A percentile compares a stretch with the other conserved stretches of the same genome.
Evolutionary conservation across 2,888 invertebrate genomes (phyloP).

Genomic region (Eledone cirrhosa): DNA sequence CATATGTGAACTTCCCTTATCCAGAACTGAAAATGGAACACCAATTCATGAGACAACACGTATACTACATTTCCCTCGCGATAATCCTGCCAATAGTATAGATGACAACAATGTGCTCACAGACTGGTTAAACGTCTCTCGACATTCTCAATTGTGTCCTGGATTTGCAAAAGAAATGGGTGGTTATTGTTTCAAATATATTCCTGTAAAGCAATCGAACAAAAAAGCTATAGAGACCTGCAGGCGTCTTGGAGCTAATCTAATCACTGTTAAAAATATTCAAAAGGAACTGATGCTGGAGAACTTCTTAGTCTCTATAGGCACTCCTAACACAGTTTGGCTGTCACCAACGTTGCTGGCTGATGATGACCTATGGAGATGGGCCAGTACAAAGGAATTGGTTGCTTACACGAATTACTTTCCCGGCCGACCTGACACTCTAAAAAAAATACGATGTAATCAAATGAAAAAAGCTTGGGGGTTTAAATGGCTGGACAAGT

Average conservation of each 20-base stretch:
- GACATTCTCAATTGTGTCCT: not conserved
- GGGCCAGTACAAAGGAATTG: not conserved
- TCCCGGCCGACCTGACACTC: constrained; percentile 6
- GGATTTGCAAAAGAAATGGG: not conserved
- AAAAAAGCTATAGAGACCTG: not conserved
- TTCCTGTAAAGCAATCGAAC: not conserved
- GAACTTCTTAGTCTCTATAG: not conserved
- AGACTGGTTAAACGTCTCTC: not conserved
- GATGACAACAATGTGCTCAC: not conserved
- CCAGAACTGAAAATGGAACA: not conserved
- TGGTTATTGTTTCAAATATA: constrained; percentile 8
- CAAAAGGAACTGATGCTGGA: not conserved
- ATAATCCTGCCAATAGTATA: not conserved
- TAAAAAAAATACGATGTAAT: not conserved
- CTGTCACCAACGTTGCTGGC: not conserved
- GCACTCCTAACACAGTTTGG: not conserved
- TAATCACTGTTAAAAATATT: not conserved
- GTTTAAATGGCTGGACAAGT: constrained; percentile 19
- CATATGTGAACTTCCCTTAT: not conserved
- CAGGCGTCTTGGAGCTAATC: not conserved
- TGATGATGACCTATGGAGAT: not conserved
- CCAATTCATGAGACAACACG: not conserved
- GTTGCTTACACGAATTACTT: constrained; percentile 18
- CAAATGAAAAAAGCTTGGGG: constrained; percentile 9
- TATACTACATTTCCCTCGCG: not conserved